Conservation (phyloP, 2,888 invertebrate species). For the Tachina lurida region DNA sequence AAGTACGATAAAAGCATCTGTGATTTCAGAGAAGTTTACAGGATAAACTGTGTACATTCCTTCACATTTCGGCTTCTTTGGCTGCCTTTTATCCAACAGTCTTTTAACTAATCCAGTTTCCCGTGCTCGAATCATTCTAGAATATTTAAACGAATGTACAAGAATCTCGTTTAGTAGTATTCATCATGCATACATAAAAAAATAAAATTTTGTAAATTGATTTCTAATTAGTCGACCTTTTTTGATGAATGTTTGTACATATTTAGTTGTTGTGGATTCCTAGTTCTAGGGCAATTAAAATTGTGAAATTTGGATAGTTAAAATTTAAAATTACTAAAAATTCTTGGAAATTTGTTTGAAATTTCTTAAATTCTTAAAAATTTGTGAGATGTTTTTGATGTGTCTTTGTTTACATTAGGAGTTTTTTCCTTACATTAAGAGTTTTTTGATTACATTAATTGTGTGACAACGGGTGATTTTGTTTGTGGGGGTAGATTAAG, state of each 20-base stretch:
- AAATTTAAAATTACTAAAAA: too few relatives aligned
- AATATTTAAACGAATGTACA: not conserved
- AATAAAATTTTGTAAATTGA: not conserved
- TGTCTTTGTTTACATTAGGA: too few relatives aligned
- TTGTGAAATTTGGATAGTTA: too few relatives aligned
- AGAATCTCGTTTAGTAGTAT: not conserved
- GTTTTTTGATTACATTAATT: too few relatives aligned
- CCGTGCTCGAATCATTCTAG: constrained; percentile 53
- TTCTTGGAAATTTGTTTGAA: too few relatives aligned
- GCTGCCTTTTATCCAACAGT: constrained; percentile 31
- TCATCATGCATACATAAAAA: not conserved
- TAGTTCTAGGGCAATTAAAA: rapidly evolving
- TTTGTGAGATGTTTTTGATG: too few relatives aligned
- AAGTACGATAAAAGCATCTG: constrained; percentile 64
- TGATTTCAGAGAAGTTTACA: constrained; percentile 57
- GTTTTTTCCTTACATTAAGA: too few relatives aligned
- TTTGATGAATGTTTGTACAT: too few relatives aligned
- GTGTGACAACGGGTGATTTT: too few relatives aligned
- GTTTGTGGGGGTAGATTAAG: too few relatives aligned
- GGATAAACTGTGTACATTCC: constrained; percentile 66
- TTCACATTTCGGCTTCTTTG: constrained; percentile 64
- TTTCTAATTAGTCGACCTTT: not conserved
- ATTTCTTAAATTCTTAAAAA: too few relatives aligned
- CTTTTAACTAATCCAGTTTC: constrained; percentile 63
- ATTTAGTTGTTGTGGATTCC: too few relatives aligned